These are phyloP conservation scores for Radopholus similis DNA, from an alignment of 1,140 invertebrate species.

Conservation along the genomic window DNA sequence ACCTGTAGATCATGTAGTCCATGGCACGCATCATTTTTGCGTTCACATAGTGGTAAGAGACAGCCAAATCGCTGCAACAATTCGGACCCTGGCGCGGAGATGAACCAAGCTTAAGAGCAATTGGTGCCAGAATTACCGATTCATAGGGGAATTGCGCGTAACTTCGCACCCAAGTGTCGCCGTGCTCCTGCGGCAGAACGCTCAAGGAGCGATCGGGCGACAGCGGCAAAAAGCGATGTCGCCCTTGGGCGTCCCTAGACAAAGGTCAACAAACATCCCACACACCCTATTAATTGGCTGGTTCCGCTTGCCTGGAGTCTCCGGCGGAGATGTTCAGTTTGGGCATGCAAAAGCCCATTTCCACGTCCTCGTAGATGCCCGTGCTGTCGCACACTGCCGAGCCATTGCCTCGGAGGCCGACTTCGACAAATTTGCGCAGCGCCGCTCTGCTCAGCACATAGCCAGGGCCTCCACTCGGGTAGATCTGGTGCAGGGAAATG, in stretches of 20 bases:
- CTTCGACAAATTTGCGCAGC: conserved; percentile 32
- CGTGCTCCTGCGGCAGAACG: conserved; percentile 63
- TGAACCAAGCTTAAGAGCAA: not conserved
- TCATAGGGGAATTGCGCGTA: conserved; percentile 81
- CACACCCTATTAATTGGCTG: not conserved
- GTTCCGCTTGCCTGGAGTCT: conserved; percentile 72
- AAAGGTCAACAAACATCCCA: too few relatives aligned
- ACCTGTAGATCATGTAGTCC: conserved; percentile 82
- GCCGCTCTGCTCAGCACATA: conserved; percentile 11
- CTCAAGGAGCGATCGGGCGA: conserved; percentile 78
- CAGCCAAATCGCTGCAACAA: conserved; percentile 69
- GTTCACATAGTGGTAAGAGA: conserved; percentile 87
- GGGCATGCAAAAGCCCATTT: conserved; percentile 83
- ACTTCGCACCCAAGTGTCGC: conserved; percentile 69
- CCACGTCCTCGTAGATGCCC: conserved; percentile 79
- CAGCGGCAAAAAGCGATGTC: conserved; percentile 85
- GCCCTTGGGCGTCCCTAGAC: conserved; percentile 63
- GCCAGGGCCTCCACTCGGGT: conserved; percentile 12
- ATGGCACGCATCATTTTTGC: conserved; percentile 89
- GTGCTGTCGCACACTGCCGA: conserved; percentile 71
- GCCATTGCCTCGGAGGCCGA: conserved; percentile 68
- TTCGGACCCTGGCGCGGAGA: not conserved
- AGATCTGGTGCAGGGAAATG: not conserved
- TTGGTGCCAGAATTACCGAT: conserved; percentile 66
- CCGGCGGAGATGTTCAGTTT: conserved; percentile 76